Evolutionary conservation across 23 tunicate genomes (phyloP).

Genomic region (Botrylloides violaceus): DNA sequence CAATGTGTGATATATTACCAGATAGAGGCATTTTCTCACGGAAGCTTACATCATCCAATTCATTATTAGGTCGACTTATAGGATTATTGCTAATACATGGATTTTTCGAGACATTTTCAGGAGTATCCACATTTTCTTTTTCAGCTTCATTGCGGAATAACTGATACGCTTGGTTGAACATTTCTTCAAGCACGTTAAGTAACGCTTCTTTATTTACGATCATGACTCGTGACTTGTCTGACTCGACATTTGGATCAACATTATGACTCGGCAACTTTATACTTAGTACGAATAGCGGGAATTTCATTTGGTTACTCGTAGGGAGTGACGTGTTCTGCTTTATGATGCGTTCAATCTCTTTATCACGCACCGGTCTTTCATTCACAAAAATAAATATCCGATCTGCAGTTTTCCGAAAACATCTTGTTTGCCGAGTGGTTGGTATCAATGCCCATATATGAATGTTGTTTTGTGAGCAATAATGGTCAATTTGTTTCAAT

Average conservation of each 20-base stretch:
- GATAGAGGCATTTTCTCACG: too few relatives aligned
- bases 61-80: too few relatives aligned
- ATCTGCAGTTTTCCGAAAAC: conserved; percentile 33
- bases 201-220: conserved; percentile 31
- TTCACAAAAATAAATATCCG: conserved; percentile 42
- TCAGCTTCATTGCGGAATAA: too few relatives aligned
- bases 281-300: conserved; percentile 32
- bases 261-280: conserved; percentile 18
- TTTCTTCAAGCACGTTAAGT: conserved; percentile 5
- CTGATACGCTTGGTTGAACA: conserved; percentile 2
- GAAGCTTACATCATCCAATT: too few relatives aligned
- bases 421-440: neutral
- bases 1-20: too few relatives aligned
- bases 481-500: conserved; percentile 4
- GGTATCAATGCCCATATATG: conserved; percentile 19
- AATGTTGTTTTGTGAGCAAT: neutral
- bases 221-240: conserved; percentile 47
- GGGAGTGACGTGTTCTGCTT: conserved; percentile 7
- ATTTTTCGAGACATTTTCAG: too few relatives aligned
- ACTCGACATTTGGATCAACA: conserved; percentile 61
- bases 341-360: conserved; percentile 48
- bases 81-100: too few relatives aligned
- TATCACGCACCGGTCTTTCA: conserved; percentile 57
- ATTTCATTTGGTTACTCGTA: conserved; percentile 8
- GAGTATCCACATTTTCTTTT: too few relatives aligned